Percentiles rank a stretch among this genome's conserved stretches.
Evolutionary conservation across 1,140 invertebrate species (phyloP).

Genomic region (Nautilus pompilius): DNA sequence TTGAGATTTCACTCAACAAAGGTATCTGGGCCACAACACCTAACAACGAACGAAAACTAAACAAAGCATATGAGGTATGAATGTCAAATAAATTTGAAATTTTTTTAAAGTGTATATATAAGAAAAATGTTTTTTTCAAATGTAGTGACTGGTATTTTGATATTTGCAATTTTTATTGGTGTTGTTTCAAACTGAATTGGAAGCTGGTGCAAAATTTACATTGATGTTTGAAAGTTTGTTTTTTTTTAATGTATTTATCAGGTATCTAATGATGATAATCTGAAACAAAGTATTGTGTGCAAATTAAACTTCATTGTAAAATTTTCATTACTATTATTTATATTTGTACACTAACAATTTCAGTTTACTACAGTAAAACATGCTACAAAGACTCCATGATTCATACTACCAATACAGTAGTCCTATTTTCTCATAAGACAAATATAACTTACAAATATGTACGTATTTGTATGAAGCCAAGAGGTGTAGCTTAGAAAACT

Average conservation of each 20-base stretch:
- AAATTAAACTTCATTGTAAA: too few species aligned
- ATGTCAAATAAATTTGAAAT: background rate
- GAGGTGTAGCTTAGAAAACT: too few species aligned
- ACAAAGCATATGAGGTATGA: conserved; percentile 55
- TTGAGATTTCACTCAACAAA: conserved; percentile 56
- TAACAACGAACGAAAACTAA: conserved; percentile 56
- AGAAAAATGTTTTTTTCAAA: background rate
- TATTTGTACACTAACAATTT: too few species aligned
- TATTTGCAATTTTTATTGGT: background rate
- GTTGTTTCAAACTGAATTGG: background rate
- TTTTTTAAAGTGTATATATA: background rate
- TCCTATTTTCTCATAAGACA: too few species aligned
- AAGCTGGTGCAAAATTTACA: background rate
- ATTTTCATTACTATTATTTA: too few species aligned
- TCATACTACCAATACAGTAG: too few species aligned
- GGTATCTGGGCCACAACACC: conserved; percentile 58
- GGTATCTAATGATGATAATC: too few species aligned
- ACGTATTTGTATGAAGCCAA: too few species aligned
- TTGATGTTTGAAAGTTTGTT: background rate
- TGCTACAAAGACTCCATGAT: too few species aligned
- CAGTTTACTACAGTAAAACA: too few species aligned
- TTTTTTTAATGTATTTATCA: background rate
- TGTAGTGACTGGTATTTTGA: background rate
- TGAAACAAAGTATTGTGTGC: too few species aligned
- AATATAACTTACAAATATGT: too few species aligned